Percentiles rank a stretch among this genome's conserved stretches.
These are phyloP conservation scores for Delphinus delphis DNA, from an alignment of 2,113 vertebrate genomes.

Conservation along the genomic window DNA sequence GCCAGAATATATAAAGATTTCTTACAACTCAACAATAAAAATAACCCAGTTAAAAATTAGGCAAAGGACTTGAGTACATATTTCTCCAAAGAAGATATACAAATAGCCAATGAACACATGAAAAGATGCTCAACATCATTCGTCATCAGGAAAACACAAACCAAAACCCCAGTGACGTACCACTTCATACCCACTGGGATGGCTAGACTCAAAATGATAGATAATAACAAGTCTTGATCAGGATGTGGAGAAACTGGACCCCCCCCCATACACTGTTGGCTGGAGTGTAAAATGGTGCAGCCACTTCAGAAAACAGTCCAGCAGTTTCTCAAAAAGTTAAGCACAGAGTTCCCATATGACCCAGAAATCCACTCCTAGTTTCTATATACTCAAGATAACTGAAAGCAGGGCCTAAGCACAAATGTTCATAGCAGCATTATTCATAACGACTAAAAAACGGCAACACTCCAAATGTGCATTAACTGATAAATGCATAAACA, in stretches of 20 bases:
- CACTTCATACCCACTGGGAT: not conserved
- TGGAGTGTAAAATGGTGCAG: not conserved
- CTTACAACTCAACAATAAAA: not conserved
- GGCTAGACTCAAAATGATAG: not conserved
- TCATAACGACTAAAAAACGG: not conserved
- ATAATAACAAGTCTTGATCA: not conserved
- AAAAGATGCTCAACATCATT: not conserved
- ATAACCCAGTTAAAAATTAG: not conserved
- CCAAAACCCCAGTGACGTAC: not conserved
- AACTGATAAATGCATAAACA: not conserved
- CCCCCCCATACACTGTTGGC: not conserved
- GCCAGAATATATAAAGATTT: not conserved
- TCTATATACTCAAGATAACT: not conserved
- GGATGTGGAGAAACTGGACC: not conserved
- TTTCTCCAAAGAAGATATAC: not conserved
- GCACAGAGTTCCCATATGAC: not conserved
- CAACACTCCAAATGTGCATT: not conserved
- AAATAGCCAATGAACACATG: not conserved
- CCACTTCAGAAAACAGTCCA: not conserved
- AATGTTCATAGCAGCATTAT: not conserved
- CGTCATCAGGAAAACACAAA: not conserved
- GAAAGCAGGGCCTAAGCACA: not conserved
- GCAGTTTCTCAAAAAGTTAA: not conserved
- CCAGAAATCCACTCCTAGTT: not conserved
- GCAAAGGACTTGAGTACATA: not conserved